Evolutionary conservation across 2,888 invertebrate species (phyloP), one percentile per base, ranked within the genome.

Genomic region (Hoplodrina blanda): DNA sequence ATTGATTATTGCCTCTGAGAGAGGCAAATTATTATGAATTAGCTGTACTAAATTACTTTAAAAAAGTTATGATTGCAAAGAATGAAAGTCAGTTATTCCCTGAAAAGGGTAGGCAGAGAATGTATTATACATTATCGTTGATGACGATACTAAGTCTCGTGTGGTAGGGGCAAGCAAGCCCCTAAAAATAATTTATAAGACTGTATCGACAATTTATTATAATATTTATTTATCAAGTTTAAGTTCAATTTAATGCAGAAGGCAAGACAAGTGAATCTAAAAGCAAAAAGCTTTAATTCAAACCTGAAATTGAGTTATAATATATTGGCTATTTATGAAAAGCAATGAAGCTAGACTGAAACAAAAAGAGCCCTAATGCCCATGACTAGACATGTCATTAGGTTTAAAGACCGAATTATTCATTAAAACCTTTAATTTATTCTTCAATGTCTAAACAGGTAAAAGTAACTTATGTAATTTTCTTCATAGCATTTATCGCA

Each of bases 201-300:
- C 7, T 20, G 52, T 13, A 37, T 19, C 8, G 20, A 46, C 5
- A 46, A 41, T 2, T 13, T 55, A 17, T 10, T 25, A 19, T n/a
- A 19, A 53, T 67, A 72, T 30, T 53, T 53, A 6, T 56, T 33
- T 50, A 30, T 30, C 4, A 69, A 76, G 77, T 50, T 60, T 70
- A 77, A 61, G 46, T 37, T 52, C 52, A 50, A 2, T 55, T 25
- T 56, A 70, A 56, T 69, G 46, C 19, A 20, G 61, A 77, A 56
- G 70, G 44, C 13, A 37, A 25, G 15, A 30, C 33, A 25, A 13
- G 30, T 25, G n/a, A 33, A 54, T 19, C 11, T n/a, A 55, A 54
- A 73, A n/a, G 19, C n/a, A 13, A 49, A 17, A 49, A n/a, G 17
- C n/a, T 4, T 57, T 50, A 15, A 70, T 13, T 52, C 37, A 30